A percentile compares a stretch with the other conserved stretches of the same genome.
phyloP scores from a whole-genome alignment of 2,113 vertebrate genomes.

The Tychaedon coryphoeus region DNA sequence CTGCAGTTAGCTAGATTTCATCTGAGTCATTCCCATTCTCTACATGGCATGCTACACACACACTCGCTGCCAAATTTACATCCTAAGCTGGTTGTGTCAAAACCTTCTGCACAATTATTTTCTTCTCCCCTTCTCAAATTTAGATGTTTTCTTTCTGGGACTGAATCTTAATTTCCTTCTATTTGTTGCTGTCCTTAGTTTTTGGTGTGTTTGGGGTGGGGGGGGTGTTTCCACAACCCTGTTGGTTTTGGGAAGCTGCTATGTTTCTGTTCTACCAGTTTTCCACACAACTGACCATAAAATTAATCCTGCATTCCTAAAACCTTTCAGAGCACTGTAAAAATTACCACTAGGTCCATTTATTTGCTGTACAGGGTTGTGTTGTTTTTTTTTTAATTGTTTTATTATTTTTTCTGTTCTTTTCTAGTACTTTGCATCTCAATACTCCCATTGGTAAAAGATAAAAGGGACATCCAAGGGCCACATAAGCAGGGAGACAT shows the following conservation, averaged over 20 bases:
- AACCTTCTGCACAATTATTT: not conserved
- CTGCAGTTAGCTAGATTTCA: not conserved
- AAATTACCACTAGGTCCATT: not conserved
- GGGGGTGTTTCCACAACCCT: not conserved
- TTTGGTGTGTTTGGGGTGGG: fast-evolving
- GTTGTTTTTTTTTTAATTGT: not conserved
- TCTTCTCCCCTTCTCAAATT: not conserved
- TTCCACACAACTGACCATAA: not conserved
- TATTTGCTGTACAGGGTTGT: not conserved
- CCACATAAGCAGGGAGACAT: not conserved
- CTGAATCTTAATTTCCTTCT: not conserved
- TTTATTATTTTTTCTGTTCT: not conserved
- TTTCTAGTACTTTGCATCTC: not conserved
- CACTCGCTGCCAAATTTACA: not conserved
- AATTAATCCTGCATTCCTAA: not conserved
- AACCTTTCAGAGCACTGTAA: not conserved
- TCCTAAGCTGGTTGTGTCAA: not conserved
- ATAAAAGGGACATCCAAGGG: not conserved
- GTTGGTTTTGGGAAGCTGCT: not conserved
- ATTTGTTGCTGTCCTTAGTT: not conserved
- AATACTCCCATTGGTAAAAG: not conserved
- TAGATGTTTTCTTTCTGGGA: not conserved
- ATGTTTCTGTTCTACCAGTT: not conserved
- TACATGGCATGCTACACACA: fast-evolving
- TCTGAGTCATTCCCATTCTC: not conserved